A percentile compares a stretch with the other conserved stretches of the same genome.
Conservation (phyloP, 2,797 vertebrate genomes). For the Poecilia velifera region DNA sequence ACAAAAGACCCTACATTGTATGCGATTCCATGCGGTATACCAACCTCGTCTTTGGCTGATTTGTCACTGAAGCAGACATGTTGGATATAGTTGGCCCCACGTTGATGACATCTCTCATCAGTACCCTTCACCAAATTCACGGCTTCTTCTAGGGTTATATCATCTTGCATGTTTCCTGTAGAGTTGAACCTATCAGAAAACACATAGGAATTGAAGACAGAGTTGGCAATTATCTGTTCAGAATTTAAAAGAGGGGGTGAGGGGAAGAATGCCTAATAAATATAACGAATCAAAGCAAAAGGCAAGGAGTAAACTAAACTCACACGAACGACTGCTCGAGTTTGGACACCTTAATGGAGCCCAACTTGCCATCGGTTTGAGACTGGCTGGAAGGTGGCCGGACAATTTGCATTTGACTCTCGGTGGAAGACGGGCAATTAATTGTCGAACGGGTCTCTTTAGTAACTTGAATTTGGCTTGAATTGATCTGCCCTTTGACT, state of each 20-base stretch:
- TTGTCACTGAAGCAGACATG: constrained; percentile 89
- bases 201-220: background rate
- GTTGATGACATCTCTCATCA: constrained; percentile 83
- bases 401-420: constrained; percentile 25
- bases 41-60: constrained; percentile 86
- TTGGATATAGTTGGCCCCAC: constrained; percentile 91
- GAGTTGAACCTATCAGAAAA: constrained; percentile 64
- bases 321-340: constrained; percentile 56
- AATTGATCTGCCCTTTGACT: constrained; percentile 31
- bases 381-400: constrained; percentile 11
- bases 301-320: constrained; percentile 36
- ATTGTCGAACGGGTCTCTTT: constrained; percentile 30
- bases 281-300: background rate
- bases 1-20: background rate
- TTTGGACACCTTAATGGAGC: constrained; percentile 45
- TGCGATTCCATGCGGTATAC: background rate
- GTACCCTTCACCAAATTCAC: constrained; percentile 81
- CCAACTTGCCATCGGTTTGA: constrained; percentile 39
- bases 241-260: background rate
- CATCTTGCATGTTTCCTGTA: constrained; percentile 59
- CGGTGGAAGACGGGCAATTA: constrained; percentile 23
- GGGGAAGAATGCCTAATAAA: background rate
- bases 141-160: constrained; percentile 85
- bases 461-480: constrained; percentile 21
- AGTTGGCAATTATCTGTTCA: background rate